These are phyloP conservation scores for Campoplex nolae DNA, from an alignment of 2,888 invertebrate genomes.

Conservation along the genomic window DNA sequence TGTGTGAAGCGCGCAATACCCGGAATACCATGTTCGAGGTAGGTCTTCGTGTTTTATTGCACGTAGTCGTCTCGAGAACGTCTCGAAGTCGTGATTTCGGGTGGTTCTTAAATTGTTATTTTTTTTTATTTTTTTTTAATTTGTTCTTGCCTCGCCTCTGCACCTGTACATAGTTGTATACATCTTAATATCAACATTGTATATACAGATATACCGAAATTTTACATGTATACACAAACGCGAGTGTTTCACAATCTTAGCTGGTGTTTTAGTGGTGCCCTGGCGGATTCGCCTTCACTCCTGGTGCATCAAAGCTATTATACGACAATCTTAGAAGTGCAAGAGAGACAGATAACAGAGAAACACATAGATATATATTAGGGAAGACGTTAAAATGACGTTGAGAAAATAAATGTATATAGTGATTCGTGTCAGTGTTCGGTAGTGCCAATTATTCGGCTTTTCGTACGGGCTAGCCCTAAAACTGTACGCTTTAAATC, in stretches of 20 bases:
- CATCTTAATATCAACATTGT: slow-evolving; percentile 4
- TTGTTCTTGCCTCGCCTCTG: slow-evolving; percentile 4
- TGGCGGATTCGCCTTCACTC: slow-evolving; percentile 53
- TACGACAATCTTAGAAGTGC: slow-evolving; percentile 23
- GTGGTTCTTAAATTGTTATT: slow-evolving; percentile 18
- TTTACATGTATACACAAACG: background rate
- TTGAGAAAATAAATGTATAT: slow-evolving; percentile 57
- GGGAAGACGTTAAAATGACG: slow-evolving; percentile 1
- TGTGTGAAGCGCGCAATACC: slow-evolving; percentile 66
- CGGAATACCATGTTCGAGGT: slow-evolving; percentile 69
- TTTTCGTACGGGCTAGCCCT: slow-evolving; percentile 60
- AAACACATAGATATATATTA: background rate
- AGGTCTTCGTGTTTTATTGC: slow-evolving; percentile 53
- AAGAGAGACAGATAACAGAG: background rate
- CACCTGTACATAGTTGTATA: slow-evolving; percentile 34
- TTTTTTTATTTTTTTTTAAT: background rate
- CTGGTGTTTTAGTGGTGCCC: slow-evolving; percentile 49
- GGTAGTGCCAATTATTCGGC: slow-evolving; percentile 71
- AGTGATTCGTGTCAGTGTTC: slow-evolving; percentile 68
- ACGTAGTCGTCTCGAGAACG: slow-evolving; percentile 11
- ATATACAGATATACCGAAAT: slow-evolving; percentile 8
- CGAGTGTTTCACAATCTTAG: slow-evolving; percentile 61
- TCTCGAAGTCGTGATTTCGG: slow-evolving; percentile 24
- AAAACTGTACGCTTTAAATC: slow-evolving; percentile 21
- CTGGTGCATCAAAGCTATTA: slow-evolving; percentile 57